Base-by-base conservation (phyloP, 1,140 invertebrate genomes). In the Lamellibrachia luymesi region DNA sequence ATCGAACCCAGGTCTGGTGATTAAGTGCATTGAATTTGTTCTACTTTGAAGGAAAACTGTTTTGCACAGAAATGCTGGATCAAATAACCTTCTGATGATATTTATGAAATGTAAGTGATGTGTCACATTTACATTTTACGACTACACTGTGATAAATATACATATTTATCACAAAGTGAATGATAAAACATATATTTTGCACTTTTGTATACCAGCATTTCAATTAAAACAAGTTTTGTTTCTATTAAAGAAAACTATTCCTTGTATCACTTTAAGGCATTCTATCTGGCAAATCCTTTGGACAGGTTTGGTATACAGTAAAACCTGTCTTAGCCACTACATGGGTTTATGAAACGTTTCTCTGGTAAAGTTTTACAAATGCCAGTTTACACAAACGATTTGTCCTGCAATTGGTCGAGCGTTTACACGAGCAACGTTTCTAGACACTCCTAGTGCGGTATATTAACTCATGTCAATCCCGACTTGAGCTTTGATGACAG, bases 91-190 rank as follows among this genome's bases (percentile, higher is more conserved):
- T 80, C 2, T 17, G 64, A 22, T 10, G 64, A 1, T 80, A 80
- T 80, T 80, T 80, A 80, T 80, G 25, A 80, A 80, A 80, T 80
- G 64, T 80, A 80, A 80, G 64, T 80, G 64, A 80, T 80, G 52
- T 13, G 13, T 7, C 6, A 80, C 17, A 80, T 80, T 80, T 80
- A 80, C 64, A 80, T 80, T 80, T 80, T 17, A 80, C 13, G 7
- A 80, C 17, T 56, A 10, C 25, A 22, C 17, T 80, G 64, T 80
- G 64, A 80, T 80, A 80, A 80, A 80, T 22, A 80, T 80, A 17
- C 13, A 80, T 80, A 80, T 80, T 80, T 80, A 80, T 80, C 64
- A 80, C 64, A 80, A 80, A 80, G 8, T 80, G 64, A 17, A 80
- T 1, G 17, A 80, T 80, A 80, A 80, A 2, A 80, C 25, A 56